Percentiles rank a stretch among this genome's conserved stretches.
Evolutionary conservation across 2,113 vertebrate species (phyloP).

Genomic region (Centropus unirufus): DNA sequence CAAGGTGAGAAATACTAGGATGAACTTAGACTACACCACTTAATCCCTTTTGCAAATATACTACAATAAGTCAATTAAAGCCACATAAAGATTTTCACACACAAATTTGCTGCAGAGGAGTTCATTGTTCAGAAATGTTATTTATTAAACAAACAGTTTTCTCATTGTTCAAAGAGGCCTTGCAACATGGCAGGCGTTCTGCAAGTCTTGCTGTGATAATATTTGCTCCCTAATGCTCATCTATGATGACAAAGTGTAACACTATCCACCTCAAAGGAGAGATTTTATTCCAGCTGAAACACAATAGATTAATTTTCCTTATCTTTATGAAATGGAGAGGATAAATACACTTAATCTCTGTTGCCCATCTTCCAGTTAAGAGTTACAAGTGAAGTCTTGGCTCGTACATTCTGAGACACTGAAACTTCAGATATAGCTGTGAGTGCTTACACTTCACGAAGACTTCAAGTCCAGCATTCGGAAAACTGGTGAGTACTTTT

Average conservation of each 20-base stretch:
- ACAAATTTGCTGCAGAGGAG: background rate
- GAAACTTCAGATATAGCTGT: background rate
- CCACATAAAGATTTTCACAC: background rate
- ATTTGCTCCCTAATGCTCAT: background rate
- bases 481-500: background rate
- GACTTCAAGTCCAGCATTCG: background rate
- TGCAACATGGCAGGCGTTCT: background rate
- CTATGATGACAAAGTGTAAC: background rate
- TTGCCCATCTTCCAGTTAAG: background rate
- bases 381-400: background rate
- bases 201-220: background rate
- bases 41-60: background rate
- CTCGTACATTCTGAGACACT: background rate
- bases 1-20: background rate
- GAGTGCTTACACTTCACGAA: background rate
- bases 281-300: slow-evolving; percentile 9
- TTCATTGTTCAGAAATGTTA: background rate
- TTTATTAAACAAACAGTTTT: background rate
- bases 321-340: slow-evolving; percentile 28
- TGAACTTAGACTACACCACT: background rate
- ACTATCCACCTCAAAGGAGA: slow-evolving; percentile 9
- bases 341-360: slow-evolving; percentile 24
- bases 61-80: background rate
- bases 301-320: background rate
- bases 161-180: background rate